These are phyloP conservation scores for Phataginus tricuspis DNA, from an alignment of 2,797 vertebrate genomes.

Conservation along the genomic window DNA sequence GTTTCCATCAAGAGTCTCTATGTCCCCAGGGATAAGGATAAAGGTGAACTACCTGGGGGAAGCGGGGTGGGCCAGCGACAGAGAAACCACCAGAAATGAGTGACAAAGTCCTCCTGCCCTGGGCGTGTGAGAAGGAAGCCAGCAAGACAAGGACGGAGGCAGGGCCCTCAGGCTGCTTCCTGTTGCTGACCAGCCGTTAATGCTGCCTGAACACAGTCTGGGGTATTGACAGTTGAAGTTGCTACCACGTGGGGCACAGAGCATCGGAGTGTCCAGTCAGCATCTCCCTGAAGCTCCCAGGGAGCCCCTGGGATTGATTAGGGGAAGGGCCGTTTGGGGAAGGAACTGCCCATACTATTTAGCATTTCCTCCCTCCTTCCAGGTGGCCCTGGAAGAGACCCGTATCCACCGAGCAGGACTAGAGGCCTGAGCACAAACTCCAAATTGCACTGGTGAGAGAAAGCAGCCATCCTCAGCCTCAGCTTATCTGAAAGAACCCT, in stretches of 20 bases:
- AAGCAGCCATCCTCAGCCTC: not conserved
- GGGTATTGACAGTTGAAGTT: not conserved
- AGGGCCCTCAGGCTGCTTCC: not conserved
- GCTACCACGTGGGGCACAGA: not conserved
- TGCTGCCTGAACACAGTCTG: slow-evolving; percentile 14
- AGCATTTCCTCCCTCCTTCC: not conserved
- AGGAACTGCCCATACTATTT: not conserved
- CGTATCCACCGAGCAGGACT: not conserved
- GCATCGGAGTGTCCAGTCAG: not conserved
- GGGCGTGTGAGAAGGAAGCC: no score
- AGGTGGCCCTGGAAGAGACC: not conserved
- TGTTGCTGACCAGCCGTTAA: not conserved
- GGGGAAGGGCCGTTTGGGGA: not conserved
- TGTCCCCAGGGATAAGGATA: not conserved
- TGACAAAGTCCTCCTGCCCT: not conserved
- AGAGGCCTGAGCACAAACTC: not conserved
- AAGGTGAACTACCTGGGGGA: not conserved
- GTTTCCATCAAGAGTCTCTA: not conserved
- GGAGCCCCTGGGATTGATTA: slow-evolving; percentile 33
- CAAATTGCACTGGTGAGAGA: not conserved
- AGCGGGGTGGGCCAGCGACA: not conserved
- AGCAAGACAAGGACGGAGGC: not conserved
- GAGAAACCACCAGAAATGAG: not conserved
- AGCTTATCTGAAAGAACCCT: not conserved
- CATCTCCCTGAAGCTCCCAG: not conserved